Evolutionary conservation across 2,797 vertebrate species (phyloP), one percentile per base, ranked within the genome.

Genomic region (Champsocephalus esox): DNA sequence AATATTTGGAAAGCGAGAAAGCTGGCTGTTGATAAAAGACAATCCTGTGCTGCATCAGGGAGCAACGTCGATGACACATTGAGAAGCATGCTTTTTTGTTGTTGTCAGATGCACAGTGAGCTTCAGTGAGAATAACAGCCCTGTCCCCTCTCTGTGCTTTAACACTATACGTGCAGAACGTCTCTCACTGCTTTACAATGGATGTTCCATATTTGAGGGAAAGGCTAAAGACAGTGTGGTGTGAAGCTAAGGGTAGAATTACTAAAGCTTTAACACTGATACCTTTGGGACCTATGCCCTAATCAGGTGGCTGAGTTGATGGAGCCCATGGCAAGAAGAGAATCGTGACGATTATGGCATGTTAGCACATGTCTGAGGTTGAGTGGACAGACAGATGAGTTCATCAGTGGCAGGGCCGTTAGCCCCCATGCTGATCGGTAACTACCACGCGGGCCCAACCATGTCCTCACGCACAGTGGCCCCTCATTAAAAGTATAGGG

Each of bases 281-380:
- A 95, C 96, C 94, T 95, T 91, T 94, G 98, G 97, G 97, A 95
- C 93, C 94, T 88, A 51, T 89, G 87, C 86, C 85, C 94, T 98
- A 97, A 99, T 99, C 97, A 98, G 95, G 95, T 92, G 94, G 90
- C 94, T 94, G 94, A 94, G 95, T 95, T 94, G 95, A 92, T 72
- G 75, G 93, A 93, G 94, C 93, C 89, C 93, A 86, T 87, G 94
- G 95, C 94, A 94, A 92, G 95, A 94, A 96, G 92, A 95, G 95
- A 96, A 95, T 97, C 96, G 96, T 97, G 97, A 96, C 94, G 94
- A 97, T 96, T 97, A 97, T 96, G 97, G 97, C 97, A 96, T 98
- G 97, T 97, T 96, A 96, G 96, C 95, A 96, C 96, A 96, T 95
- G 98, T 96, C 96, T 96, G 91, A 94, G 93, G 92, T 91, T 90